A percentile compares a stretch with the other conserved stretches of the same genome.
These are phyloP conservation scores for Erebia aethiops DNA, from an alignment of 2,888 invertebrate genomes.

Conservation along the genomic window DNA sequence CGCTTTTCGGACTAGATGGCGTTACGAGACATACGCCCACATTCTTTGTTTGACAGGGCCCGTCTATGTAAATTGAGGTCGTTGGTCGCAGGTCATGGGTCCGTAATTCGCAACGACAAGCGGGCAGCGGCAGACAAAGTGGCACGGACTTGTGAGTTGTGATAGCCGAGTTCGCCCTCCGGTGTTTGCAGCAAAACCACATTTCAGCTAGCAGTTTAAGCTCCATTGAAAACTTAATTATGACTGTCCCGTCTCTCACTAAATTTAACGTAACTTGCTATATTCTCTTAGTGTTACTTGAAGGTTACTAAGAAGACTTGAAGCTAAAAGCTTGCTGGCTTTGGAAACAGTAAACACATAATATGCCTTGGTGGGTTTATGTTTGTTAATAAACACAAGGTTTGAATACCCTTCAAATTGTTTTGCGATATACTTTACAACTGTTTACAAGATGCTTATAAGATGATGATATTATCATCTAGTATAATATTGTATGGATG, in stretches of 20 bases:
- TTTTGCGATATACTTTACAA: neutral
- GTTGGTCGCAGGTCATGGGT: neutral
- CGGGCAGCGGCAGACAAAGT: constrained; percentile 36
- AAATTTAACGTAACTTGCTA: constrained; percentile 46
- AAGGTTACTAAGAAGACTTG: neutral
- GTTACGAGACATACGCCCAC: too few species aligned
- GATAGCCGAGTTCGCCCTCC: constrained; percentile 50
- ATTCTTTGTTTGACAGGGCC: too few species aligned
- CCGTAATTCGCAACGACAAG: constrained; percentile 32
- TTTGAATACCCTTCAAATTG: neutral
- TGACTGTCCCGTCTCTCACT: constrained; percentile 47
- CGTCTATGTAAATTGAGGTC: too few species aligned
- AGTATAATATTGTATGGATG: too few species aligned
- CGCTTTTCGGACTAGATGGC: too few species aligned
- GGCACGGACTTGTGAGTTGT: constrained; percentile 44
- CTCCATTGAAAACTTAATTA: constrained; percentile 72
- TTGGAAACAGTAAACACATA: neutral
- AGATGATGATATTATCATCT: too few species aligned
- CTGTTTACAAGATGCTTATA: too few species aligned
- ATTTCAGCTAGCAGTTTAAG: constrained; percentile 50
- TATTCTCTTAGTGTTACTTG: constrained; percentile 53
- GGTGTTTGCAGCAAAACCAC: constrained; percentile 63
- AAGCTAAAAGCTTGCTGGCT: neutral
- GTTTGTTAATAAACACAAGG: neutral
- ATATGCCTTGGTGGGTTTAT: neutral